Evolutionary conservation across 2,797 vertebrate species (phyloP), one percentile per base, ranked within the genome.

Genomic region (Chrosomus eos): DNA sequence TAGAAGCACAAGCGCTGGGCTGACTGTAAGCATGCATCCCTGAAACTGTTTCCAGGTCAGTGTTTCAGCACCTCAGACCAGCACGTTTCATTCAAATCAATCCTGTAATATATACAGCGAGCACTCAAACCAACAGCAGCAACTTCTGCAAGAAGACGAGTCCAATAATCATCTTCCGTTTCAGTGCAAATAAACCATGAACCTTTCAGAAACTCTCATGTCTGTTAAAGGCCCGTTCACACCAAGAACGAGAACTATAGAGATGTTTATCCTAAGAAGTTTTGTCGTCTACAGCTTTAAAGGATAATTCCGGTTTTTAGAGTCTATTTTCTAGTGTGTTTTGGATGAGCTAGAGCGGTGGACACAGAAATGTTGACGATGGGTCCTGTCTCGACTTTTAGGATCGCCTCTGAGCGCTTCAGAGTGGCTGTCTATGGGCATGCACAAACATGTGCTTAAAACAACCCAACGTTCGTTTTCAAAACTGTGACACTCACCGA

Each of bases 121-220:
- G 60, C 21, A 55, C 5, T 67, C 26, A 82, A 84, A 84, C 11
- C 55, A 53, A 75, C 13, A 86, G 86, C 81, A 51, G 83, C 83
- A 76, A 78, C 58, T 62, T 62, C 14, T 14, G 58, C 77, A 80
- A 81, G 23, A 90, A 89, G 93, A 91, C 88, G 91, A 91, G 90
- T 81, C 68, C 55, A 91, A 55, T 36, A 31, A 94, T 95, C 93
- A 93, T 87, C 86, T 90, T 91, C 87, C 53, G 87, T 91, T 91
- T 93, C 91, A 94, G 94, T 95, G 94, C 93, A 93, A 93, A 94
- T 85, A 84, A 92, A 93, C 93, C 92, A 91, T 87, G 90, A 88
- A 89, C 80, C 85, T 88, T 90, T 92, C 55, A 26, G 53, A 76
- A 58, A 81, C 67, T 43, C 72, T 55, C 82, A 64, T 64, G 60